phyloP scores from a whole-genome alignment of 92 coral and sea anemone genomes.

The Diadumene lineata region DNA sequence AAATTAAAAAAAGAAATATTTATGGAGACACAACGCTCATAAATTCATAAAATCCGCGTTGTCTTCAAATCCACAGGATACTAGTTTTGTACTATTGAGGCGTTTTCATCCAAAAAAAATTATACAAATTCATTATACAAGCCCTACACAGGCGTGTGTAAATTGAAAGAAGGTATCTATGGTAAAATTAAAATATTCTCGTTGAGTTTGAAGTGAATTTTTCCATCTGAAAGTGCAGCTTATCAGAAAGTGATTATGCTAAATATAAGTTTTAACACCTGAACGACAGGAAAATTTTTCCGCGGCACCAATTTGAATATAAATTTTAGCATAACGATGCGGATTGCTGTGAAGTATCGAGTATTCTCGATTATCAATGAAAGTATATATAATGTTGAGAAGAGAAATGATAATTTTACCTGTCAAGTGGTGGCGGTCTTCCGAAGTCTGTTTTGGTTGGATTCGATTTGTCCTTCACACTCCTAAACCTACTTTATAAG shows the following conservation, averaged over 20 bases:
- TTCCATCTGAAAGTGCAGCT: conserved; percentile 9
- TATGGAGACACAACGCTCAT: conserved; percentile 29
- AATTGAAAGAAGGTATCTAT: not conserved
- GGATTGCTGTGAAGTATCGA: conserved; percentile 13
- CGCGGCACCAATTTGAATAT: not conserved
- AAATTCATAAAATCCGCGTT: conserved; percentile 34
- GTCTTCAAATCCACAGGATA: conserved; percentile 30
- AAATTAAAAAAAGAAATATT: conserved; percentile 26
- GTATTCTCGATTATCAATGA: not conserved
- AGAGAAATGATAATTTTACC: conserved; percentile 9
- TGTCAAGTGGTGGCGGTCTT: conserved; percentile 28
- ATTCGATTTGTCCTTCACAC: conserved; percentile 1
- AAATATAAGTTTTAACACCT: conserved; percentile 26
- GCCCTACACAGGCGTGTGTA: not conserved
- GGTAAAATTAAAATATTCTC: not conserved
- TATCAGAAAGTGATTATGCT: conserved; percentile 18
- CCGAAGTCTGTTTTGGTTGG: conserved; percentile 12
- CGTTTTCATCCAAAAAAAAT: conserved; percentile 20
- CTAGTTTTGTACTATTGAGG: conserved; percentile 22
- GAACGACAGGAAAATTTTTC: conserved; percentile 2
- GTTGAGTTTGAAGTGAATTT: conserved; percentile 8
- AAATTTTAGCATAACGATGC: not conserved
- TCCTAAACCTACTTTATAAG: conserved; percentile 14
- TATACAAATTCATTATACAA: conserved; percentile 11
- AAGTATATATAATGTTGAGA: conserved; percentile 2